These are phyloP conservation scores for Oscheius sp. DNA, from an alignment of 2,888 invertebrate genomes.

Conservation along the genomic window DNA sequence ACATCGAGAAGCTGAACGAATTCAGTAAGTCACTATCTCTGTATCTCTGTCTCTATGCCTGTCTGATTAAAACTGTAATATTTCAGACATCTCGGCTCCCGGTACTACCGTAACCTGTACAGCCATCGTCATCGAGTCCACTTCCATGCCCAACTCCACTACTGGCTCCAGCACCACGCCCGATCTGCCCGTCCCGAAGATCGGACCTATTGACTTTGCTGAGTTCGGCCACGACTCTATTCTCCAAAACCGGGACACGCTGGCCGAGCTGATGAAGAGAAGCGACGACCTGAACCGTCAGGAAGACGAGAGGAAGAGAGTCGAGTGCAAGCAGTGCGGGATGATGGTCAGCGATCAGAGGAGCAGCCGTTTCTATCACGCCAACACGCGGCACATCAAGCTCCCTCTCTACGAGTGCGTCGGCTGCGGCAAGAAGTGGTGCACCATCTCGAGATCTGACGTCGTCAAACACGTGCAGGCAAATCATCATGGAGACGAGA, in stretches of 20 bases:
- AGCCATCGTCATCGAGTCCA: no score
- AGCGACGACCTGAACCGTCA: background rate
- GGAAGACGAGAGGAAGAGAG: background rate
- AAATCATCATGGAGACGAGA: slow-evolving; percentile 4
- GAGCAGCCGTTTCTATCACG: slow-evolving; percentile 23
- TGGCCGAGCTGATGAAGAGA: slow-evolving; percentile 4
- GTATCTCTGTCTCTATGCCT: no score
- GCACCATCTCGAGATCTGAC: slow-evolving; percentile 6
- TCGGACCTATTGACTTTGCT: background rate
- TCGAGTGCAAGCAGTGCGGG: background rate
- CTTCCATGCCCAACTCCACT: no score
- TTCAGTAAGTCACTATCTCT: no score
- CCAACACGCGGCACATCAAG: slow-evolving; percentile 7
- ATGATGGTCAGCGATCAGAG: slow-evolving; percentile 5
- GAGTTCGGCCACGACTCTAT: slow-evolving; percentile 13
- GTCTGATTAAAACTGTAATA: no score
- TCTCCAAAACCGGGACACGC: background rate
- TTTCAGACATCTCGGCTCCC: no score
- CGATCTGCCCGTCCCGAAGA: background rate
- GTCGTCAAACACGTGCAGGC: slow-evolving; percentile 11
- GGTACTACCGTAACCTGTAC: no score
- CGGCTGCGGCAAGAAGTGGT: slow-evolving; percentile 14
- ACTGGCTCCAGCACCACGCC: no score
- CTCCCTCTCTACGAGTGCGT: slow-evolving; percentile 13
- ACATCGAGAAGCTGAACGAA: no score